Evolutionary conservation across 2,888 invertebrate species (phyloP), one percentile per base, ranked within the genome.

Genomic region (Monochamus alternatus): DNA sequence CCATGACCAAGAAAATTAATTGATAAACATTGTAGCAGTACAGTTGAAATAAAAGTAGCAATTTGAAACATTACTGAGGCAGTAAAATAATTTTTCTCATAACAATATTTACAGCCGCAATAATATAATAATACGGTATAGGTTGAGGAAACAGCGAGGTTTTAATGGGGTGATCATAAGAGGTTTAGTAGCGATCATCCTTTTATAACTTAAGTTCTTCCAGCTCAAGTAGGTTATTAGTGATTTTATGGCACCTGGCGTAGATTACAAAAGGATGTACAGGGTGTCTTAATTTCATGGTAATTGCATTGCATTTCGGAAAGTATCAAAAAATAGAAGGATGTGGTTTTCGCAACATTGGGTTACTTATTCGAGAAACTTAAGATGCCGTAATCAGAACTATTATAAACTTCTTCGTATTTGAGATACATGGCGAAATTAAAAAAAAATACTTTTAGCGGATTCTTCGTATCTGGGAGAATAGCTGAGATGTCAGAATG

Each of bases 181-280:
- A n/a, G 51, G 22, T 12, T 64, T 64, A 64, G 64, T 30, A 47
- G 47, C 47, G 64, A 64, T 47, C 47, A 64, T 0, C n/a, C n/a
- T 47, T 64, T 64, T 64, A 47, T 47, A 64, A 30, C 47, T 64
- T 64, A 64, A 64, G 64, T 44, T 63, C 44, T 38, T 43, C 9
- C 44, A 44, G 22, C 8, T 64, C 47, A 47, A 64, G 47, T 47
- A 64, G 64, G 5, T 22, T 44, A 64, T 64, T 64, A 64, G 30
- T n/a, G 3, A 62, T 64, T 64, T 64, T 64, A 64, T 64, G 64
- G 31, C 30, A 47, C 47, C 47, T 47, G 12, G n/a, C 31, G 8
- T 22, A 12, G 22, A 64, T 63, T 43, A 43, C 47, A 47, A 64
- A 47, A 9, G 30, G 44, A 30, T 22, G 47, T 47, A 47, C 64